Evolutionary conservation across 2,888 invertebrate species (phyloP).

Genomic region (Thumatha senex): DNA sequence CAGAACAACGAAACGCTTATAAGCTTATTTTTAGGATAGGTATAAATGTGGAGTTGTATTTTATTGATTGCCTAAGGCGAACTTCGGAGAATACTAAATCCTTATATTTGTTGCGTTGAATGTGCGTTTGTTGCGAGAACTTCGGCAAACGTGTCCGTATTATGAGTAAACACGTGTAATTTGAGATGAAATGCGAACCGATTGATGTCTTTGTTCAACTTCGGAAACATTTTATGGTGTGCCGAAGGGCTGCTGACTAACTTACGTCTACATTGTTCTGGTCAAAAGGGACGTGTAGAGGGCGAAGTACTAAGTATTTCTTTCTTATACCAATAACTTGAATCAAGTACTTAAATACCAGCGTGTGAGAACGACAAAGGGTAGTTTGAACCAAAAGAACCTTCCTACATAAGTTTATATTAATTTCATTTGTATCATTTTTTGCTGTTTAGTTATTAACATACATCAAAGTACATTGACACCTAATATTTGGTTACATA

Average conservation of each 20-base stretch:
- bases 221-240: conserved; percentile 61
- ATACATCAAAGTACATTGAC: no score
- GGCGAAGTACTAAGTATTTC: conserved; percentile 3
- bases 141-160: conserved; percentile 50
- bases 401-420: not conserved
- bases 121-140: conserved; percentile 42
- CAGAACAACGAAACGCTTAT: conserved; percentile 20
- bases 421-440: no score
- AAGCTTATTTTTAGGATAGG: conserved; percentile 21
- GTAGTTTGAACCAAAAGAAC: not conserved
- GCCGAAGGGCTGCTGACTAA: conserved; percentile 70
- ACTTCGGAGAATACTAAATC: conserved; percentile 56
- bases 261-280: conserved; percentile 61
- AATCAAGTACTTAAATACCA: not conserved
- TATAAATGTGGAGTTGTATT: conserved; percentile 26
- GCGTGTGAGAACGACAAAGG: not conserved
- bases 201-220: conserved; percentile 80
- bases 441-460: not conserved
- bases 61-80: conserved; percentile 56
- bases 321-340: not conserved
- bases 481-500: no score
- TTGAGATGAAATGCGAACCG: conserved; percentile 78
- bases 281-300: conserved; percentile 20
- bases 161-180: conserved; percentile 70
- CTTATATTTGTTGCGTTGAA: conserved; percentile 48